Evolutionary conservation across 2,888 invertebrate species (phyloP), one percentile per base, ranked within the genome.

Genomic region (Ditylenchus weischeri): DNA sequence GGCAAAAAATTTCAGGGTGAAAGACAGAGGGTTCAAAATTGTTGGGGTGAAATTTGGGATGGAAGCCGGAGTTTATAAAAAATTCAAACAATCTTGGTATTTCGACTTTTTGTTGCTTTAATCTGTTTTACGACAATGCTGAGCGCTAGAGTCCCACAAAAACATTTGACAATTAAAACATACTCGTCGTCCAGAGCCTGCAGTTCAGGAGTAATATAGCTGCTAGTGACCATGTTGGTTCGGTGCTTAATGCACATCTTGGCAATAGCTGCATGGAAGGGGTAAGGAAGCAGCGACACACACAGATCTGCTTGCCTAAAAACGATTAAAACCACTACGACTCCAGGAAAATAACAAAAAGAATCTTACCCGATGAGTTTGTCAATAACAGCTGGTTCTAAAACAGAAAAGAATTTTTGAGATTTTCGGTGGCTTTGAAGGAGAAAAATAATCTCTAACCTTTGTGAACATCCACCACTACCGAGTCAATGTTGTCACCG

Each of bases 191-290:
- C 78, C 61, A 80, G 72, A 35, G 88, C 88, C 78, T 88, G 88
- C 77, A 98, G 90, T 79, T 90, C 89, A 0, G 91, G 90, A 15
- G 90, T 90, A 66, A 92, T 88, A 81, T 98, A 98, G 70, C 93
- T 94, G 0, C 95, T 94, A 0, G 98, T 98, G 21, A 98, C 93
- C 89, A 98, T 89, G 84, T 98, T 92, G 0, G 90, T 90, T 71
- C 89, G 88, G 70, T 90, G 88, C n/a, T 88, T 87, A 63, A 98
- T 90, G 83, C 96, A 98, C 21, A 89, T 88, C 78, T 89, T 88
- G 0, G 95, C 96, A 3, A 88, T 89, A 7, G 89, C 86, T 0
- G 91, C 90, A 83, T 98, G 98, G 47, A 94, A 87, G 19, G 89
- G 87, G 82, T 93, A 94, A 0, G 98, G 98, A 59, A 99, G 85